These are phyloP conservation scores for Pocillopora grandis DNA, from an alignment of 92 coral and sea anemone genomes.

Conservation along the genomic window DNA sequence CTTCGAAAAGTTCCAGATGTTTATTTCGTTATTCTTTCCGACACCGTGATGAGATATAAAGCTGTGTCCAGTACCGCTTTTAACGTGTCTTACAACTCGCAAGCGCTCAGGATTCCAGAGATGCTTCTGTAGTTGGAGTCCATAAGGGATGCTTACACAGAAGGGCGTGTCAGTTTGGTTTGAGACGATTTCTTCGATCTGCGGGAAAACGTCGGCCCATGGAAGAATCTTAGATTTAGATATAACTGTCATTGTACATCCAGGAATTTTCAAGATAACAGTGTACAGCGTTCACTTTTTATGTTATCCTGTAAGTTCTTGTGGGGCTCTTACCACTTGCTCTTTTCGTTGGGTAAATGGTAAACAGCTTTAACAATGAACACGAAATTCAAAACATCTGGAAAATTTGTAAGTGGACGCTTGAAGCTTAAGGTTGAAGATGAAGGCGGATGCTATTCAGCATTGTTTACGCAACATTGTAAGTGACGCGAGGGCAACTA, in stretches of 20 bases:
- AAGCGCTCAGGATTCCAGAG: conserved; percentile 74
- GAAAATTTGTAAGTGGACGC: not conserved
- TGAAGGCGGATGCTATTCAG: not conserved
- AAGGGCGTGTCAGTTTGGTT: conserved; percentile 40
- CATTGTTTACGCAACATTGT: conserved; percentile 32
- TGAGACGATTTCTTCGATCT: conserved; percentile 44
- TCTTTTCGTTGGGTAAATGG: not conserved
- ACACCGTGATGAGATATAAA: conserved; percentile 95
- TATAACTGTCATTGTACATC: conserved; percentile 28
- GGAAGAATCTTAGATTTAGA: conserved; percentile 67
- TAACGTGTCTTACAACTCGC: conserved; percentile 57
- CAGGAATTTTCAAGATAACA: not conserved
- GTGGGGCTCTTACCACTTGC: not conserved
- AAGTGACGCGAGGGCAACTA: not conserved
- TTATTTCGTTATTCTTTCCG: conserved; percentile 78
- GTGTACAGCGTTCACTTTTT: not conserved
- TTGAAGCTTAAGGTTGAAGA: not conserved
- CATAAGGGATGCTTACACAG: conserved; percentile 65
- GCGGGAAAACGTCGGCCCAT: conserved; percentile 64
- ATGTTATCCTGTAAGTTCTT: not conserved
- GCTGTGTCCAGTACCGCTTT: conserved; percentile 57
- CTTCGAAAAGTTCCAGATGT: conserved; percentile 80
- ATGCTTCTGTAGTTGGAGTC: conserved; percentile 70
- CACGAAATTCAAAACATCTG: not conserved
- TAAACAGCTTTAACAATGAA: too few relatives aligned